Conservation (phyloP, 2,113 vertebrate species). For the Murina feae region DNA sequence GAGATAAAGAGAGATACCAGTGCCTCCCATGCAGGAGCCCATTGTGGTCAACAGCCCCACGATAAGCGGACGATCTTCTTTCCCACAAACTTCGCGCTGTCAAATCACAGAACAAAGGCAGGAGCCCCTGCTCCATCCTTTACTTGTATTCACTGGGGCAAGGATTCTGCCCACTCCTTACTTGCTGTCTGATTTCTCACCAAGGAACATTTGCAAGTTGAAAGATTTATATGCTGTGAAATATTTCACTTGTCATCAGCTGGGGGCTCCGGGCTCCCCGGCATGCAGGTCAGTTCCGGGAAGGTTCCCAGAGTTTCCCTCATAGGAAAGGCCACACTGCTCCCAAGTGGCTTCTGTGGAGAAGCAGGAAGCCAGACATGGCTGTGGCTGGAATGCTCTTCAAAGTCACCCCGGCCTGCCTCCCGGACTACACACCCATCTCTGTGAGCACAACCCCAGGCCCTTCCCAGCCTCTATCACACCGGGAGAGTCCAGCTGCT, state of each 20-base stretch:
- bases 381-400: not conserved
- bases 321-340: slow-evolving; percentile 86
- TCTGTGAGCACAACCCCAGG: not conserved
- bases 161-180: slow-evolving; percentile 72
- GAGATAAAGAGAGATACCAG: slow-evolving; percentile 58
- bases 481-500: not conserved
- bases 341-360: slow-evolving; percentile 84
- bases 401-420: not conserved
- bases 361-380: slow-evolving; percentile 66
- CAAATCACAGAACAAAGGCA: slow-evolving; percentile 64
- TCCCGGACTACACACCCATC: not conserved
- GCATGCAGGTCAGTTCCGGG: slow-evolving; percentile 74
- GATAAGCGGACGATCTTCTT: slow-evolving; percentile 35
- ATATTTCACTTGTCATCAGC: slow-evolving; percentile 84
- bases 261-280: slow-evolving; percentile 72
- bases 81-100: slow-evolving; percentile 56
- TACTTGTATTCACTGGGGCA: slow-evolving; percentile 67
- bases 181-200: slow-evolving; percentile 78
- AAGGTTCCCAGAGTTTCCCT: slow-evolving; percentile 61
- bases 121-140: slow-evolving; percentile 66
- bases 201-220: slow-evolving; percentile 82
- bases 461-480: not conserved
- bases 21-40: slow-evolving; percentile 64
- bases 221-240: slow-evolving; percentile 84
- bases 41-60: slow-evolving; percentile 65